Percentiles rank a stretch among this genome's conserved stretches.
Conservation (phyloP, 2,113 vertebrate species). For the Anguilla rostrata region DNA sequence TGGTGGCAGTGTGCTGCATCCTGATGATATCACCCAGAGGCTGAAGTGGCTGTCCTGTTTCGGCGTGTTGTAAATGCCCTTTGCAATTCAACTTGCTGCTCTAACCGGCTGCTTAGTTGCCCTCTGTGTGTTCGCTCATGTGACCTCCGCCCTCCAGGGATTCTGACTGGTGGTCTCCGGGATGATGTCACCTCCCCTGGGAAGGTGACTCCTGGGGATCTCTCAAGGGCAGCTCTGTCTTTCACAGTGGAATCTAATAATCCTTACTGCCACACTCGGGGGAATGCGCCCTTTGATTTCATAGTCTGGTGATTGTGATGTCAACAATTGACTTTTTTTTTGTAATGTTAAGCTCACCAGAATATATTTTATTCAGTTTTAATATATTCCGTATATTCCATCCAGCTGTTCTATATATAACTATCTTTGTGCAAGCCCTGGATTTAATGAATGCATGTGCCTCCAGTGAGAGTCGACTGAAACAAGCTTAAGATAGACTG, state of each 20-base stretch:
- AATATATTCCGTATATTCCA: no score
- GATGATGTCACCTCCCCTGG: constrained; percentile 2
- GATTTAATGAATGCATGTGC: no score
- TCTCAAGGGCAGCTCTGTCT: neutral
- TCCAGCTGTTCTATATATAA: no score
- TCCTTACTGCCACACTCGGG: neutral
- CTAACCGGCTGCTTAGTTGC: neutral
- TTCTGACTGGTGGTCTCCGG: neutral
- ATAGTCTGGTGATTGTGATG: no score
- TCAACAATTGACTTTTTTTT: no score
- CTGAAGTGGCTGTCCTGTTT: neutral
- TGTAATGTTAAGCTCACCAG: no score
- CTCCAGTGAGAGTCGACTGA: no score
- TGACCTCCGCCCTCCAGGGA: neutral
- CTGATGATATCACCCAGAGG: neutral
- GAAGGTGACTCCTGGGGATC: neutral
- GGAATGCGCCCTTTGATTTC: no score
- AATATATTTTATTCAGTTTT: no score
- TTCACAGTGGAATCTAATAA: neutral
- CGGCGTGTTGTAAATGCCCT: neutral
- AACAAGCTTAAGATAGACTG: no score
- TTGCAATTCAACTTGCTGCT: neutral
- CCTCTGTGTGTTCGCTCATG: neutral
- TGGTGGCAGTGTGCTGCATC: constrained; percentile 28
- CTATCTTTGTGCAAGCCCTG: no score